A percentile compares a stretch with the other conserved stretches of the same genome.
phyloP scores from a whole-genome alignment of 2,888 invertebrate genomes.

The Tethea ocularis region DNA sequence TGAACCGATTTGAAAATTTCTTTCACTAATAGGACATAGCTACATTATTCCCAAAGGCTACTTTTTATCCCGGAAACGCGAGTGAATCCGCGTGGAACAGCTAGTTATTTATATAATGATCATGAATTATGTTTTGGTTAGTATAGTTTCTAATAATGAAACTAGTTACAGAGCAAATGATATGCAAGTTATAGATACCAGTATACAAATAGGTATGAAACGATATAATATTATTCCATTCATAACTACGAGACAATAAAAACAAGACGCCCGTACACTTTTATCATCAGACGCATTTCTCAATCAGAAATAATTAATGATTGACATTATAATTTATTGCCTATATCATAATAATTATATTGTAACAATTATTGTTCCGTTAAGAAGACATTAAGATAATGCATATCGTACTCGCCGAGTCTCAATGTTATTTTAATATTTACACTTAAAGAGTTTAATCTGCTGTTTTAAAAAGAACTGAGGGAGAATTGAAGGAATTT shows the following conservation, averaged over 20 bases:
- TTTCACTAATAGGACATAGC: too few relatives aligned
- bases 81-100: too few relatives aligned
- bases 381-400: conserved; percentile 72
- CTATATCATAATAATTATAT: conserved; percentile 74
- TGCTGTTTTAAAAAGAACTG: conserved; percentile 5
- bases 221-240: conserved; percentile 23
- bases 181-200: neutral
- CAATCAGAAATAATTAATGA: conserved; percentile 74
- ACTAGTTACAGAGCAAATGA: neutral
- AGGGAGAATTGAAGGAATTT: too few relatives aligned
- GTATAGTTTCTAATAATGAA: neutral
- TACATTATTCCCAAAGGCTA: too few relatives aligned
- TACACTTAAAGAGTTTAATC: neutral
- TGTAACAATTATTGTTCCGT: conserved; percentile 78
- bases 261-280: conserved; percentile 19
- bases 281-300: conserved; percentile 68
- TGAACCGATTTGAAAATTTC: too few relatives aligned
- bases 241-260: conserved; percentile 20
- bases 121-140: too few relatives aligned
- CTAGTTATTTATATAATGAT: too few relatives aligned
- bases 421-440: neutral
- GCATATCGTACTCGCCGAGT: conserved; percentile 22
- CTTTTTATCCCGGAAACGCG: too few relatives aligned
- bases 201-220: neutral
- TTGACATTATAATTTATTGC: conserved; percentile 68